Conservation (phyloP, 2,113 vertebrate genomes). For the Cottus gobio region DNA sequence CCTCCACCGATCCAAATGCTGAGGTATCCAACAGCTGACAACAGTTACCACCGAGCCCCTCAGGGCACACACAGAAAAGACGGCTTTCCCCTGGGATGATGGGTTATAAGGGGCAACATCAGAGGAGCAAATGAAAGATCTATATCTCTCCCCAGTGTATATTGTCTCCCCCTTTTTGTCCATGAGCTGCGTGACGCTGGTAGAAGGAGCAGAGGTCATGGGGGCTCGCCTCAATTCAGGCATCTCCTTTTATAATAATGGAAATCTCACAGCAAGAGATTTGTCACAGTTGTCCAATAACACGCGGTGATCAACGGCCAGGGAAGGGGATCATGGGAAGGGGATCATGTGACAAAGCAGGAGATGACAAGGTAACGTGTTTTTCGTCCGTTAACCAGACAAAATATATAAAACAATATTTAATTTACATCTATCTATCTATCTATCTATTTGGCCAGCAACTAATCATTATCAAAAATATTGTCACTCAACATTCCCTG, state of each 20-base stretch:
- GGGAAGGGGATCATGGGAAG: slow-evolving; percentile 12
- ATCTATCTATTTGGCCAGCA: background rate
- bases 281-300: slow-evolving; percentile 40
- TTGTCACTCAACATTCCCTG: slow-evolving; percentile 2
- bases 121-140: slow-evolving; percentile 69
- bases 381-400: background rate
- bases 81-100: slow-evolving; percentile 62
- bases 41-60: slow-evolving; percentile 58
- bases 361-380: slow-evolving; percentile 5
- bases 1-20: slow-evolving; percentile 28
- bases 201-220: slow-evolving; percentile 55
- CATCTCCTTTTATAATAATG: slow-evolving; percentile 55
- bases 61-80: slow-evolving; percentile 51
- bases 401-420: background rate
- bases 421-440: background rate
- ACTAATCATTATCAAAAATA: background rate
- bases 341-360: slow-evolving; percentile 23
- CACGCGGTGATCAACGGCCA: background rate
- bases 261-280: slow-evolving; percentile 55
- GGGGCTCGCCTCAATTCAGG: slow-evolving; percentile 35
- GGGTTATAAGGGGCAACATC: slow-evolving; percentile 42
- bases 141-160: slow-evolving; percentile 54
- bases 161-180: slow-evolving; percentile 51
- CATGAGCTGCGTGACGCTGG: slow-evolving; percentile 54
- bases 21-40: slow-evolving; percentile 68